Conservation (phyloP, 2,113 vertebrate species). For the Aythya baeri region DNA sequence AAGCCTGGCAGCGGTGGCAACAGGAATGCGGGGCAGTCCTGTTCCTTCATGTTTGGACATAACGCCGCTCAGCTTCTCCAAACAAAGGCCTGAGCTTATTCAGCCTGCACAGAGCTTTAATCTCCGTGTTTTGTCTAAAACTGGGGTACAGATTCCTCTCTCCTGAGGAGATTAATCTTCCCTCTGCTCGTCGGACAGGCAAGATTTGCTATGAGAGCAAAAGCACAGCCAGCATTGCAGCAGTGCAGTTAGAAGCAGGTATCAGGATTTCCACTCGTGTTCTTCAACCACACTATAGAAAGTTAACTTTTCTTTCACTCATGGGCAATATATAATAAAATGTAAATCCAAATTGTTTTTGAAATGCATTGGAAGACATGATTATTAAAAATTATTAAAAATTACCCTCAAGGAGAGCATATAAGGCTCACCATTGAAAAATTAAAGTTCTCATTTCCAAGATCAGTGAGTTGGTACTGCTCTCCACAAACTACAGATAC, state of each 20-base stretch:
- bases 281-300: not conserved
- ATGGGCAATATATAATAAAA: not conserved
- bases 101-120: not conserved
- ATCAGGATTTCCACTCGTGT: not conserved
- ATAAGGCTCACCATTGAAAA: not conserved
- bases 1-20: not conserved
- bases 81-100: constrained; percentile 5
- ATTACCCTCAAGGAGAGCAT: accelerated
- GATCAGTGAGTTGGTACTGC: not conserved
- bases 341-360: not conserved
- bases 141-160: not conserved
- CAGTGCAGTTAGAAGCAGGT: accelerated
- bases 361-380: not conserved
- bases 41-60: not conserved
- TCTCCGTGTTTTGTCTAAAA: not conserved
- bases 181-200: not conserved
- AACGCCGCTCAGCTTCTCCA: not conserved
- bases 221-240: not conserved
- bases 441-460: not conserved
- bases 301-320: not conserved
- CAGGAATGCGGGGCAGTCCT: not conserved
- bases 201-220: not conserved
- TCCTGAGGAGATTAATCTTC: not conserved
- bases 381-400: not conserved
- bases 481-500: not conserved